phyloP scores from a whole-genome alignment of 1,140 invertebrate genomes.

The Drosophila kikkawai region DNA sequence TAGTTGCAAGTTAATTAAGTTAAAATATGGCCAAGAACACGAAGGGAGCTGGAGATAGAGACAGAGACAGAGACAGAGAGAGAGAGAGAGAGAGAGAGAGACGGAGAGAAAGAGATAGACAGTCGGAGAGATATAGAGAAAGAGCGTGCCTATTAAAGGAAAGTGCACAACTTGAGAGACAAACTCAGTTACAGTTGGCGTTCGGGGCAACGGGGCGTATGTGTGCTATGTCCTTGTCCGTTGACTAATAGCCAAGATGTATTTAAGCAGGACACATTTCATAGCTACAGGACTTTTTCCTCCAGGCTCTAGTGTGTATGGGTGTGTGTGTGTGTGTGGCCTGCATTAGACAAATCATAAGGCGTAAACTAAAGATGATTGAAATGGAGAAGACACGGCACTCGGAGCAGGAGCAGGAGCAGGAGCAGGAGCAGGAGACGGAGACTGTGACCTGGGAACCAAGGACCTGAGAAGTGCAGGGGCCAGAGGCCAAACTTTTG shows the following conservation, averaged over 20 bases:
- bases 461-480: background rate
- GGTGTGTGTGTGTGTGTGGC: slow-evolving; percentile 18
- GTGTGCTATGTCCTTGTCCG: slow-evolving; percentile 33
- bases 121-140: background rate
- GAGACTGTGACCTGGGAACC: background rate
- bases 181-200: slow-evolving; percentile 36
- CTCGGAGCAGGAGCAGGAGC: background rate
- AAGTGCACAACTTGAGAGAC: slow-evolving; percentile 59
- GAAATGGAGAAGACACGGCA: slow-evolving; percentile 17
- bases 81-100: background rate
- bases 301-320: background rate
- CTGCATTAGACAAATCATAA: slow-evolving; percentile 52
- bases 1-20: slow-evolving; percentile 77
- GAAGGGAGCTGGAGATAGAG: background rate
- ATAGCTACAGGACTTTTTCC: slow-evolving; percentile 22
- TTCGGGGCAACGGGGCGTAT: slow-evolving; percentile 27
- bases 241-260: slow-evolving; percentile 48
- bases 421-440: background rate
- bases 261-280: slow-evolving; percentile 43
- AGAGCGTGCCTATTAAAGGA: slow-evolving; percentile 50
- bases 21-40: slow-evolving; percentile 60
- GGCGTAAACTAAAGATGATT: slow-evolving; percentile 53
- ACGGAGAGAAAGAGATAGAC: background rate
- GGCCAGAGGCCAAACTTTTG: slow-evolving; percentile 24
- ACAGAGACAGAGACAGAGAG: too few relatives aligned